Conservation (phyloP, 2,888 invertebrate genomes). For the Malacosoma neustria region DNA sequence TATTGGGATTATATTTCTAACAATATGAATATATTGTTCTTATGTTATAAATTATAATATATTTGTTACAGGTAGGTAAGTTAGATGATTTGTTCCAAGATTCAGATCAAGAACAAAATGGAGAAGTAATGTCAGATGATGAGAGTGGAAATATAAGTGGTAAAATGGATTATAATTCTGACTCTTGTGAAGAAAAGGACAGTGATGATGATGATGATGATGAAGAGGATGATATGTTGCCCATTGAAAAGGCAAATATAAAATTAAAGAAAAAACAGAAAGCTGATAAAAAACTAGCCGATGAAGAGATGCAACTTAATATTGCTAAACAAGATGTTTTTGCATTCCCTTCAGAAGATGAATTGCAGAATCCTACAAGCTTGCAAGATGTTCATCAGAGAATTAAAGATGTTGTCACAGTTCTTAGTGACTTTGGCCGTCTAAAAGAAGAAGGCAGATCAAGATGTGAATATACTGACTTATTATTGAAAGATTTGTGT, state of each 20-base stretch:
- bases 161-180: constrained; percentile 48
- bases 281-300: constrained; percentile 80
- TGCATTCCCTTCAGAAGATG: constrained; percentile 85
- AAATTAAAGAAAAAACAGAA: constrained; percentile 84
- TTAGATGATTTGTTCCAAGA: constrained; percentile 71
- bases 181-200: constrained; percentile 44
- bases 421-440: constrained; percentile 85
- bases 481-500: constrained; percentile 90
- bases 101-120: constrained; percentile 55
- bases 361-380: constrained; percentile 80
- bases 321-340: constrained; percentile 85
- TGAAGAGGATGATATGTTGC: constrained; percentile 81
- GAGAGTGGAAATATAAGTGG: constrained; percentile 31
- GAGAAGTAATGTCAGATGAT: constrained; percentile 40
- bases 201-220: constrained; percentile 41
- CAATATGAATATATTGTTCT: too few relatives aligned
- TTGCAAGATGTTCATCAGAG: constrained; percentile 91
- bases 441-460: constrained; percentile 80
- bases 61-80: constrained; percentile 52
- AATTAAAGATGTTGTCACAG: constrained; percentile 88
- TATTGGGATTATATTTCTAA: too few relatives aligned
- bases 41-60: not conserved
- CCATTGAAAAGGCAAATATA: constrained; percentile 89
- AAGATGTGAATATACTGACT: constrained; percentile 86
- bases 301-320: constrained; percentile 88